These are phyloP conservation scores for Anguilla rostrata DNA, from an alignment of 2,113 vertebrate genomes.

Conservation along the genomic window DNA sequence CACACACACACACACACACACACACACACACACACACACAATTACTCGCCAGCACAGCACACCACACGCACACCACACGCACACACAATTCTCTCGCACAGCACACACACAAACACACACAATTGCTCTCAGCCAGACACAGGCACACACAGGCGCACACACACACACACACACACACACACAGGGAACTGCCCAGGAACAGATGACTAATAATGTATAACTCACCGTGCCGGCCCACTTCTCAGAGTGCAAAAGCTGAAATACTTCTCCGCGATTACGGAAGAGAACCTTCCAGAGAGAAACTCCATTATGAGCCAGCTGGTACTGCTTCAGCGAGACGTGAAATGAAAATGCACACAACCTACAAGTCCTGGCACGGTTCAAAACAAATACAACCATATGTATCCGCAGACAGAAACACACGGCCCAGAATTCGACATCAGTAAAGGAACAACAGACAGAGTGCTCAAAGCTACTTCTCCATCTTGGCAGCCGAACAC, in stretches of 20 bases:
- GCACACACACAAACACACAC: no score
- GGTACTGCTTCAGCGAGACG: background rate
- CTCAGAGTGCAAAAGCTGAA: background rate
- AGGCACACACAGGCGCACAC: conserved; percentile 5
- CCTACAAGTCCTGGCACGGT: background rate
- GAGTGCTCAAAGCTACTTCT: background rate
- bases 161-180: conserved; percentile 16
- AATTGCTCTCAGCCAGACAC: background rate
- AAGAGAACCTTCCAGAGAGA: background rate
- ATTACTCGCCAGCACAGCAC: no score
- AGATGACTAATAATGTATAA: conserved; percentile 4
- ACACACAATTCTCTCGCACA: no score
- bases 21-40: no score
- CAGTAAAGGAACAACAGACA: background rate
- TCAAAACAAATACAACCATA: background rate
- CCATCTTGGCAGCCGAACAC: background rate
- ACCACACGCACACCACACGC: no score
- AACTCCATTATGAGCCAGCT: conserved; percentile 11
- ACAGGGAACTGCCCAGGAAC: background rate
- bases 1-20: no score
- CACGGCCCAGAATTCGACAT: background rate
- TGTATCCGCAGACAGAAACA: conserved; percentile 4
- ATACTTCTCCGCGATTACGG: background rate
- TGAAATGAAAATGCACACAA: conserved; percentile 4
- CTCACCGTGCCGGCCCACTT: background rate